Conservation (phyloP, 2,113 vertebrate genomes). For the Euleptes europaea region DNA sequence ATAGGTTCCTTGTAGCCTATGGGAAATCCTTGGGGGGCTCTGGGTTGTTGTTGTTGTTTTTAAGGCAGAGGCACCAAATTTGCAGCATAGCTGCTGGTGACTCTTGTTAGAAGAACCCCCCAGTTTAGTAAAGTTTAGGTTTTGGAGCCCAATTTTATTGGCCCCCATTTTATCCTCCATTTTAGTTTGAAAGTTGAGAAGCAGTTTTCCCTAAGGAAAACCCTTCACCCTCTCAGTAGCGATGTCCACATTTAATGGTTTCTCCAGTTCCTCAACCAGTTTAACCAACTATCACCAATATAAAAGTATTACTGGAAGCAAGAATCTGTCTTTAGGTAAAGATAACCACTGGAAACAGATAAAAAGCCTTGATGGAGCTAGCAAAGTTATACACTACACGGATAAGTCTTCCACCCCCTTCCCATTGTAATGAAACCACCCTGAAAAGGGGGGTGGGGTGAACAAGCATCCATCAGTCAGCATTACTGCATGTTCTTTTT, state of each 20-base stretch:
- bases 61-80: too few species aligned
- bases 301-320: background rate
- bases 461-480: rapidly evolving
- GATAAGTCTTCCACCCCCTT: background rate
- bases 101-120: too few species aligned
- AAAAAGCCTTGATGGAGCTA: background rate
- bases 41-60: too few species aligned
- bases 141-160: too few species aligned
- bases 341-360: background rate
- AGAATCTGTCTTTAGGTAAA: background rate
- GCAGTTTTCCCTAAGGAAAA: too few species aligned
- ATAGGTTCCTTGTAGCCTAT: too few species aligned
- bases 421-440: background rate
- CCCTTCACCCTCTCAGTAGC: background rate
- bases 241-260: background rate
- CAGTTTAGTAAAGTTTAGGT: too few species aligned
- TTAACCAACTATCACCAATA: background rate
- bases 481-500: background rate
- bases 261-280: background rate
- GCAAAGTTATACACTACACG: background rate
- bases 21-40: too few species aligned
- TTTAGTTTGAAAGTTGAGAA: background rate
- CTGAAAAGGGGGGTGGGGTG: background rate
- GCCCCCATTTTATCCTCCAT: too few species aligned
- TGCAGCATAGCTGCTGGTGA: too few species aligned